Percentiles rank a stretch among this genome's conserved stretches.
These are phyloP conservation scores for Neolamprologus variostigma DNA, from an alignment of 2,113 vertebrate genomes.

Conservation along the genomic window DNA sequence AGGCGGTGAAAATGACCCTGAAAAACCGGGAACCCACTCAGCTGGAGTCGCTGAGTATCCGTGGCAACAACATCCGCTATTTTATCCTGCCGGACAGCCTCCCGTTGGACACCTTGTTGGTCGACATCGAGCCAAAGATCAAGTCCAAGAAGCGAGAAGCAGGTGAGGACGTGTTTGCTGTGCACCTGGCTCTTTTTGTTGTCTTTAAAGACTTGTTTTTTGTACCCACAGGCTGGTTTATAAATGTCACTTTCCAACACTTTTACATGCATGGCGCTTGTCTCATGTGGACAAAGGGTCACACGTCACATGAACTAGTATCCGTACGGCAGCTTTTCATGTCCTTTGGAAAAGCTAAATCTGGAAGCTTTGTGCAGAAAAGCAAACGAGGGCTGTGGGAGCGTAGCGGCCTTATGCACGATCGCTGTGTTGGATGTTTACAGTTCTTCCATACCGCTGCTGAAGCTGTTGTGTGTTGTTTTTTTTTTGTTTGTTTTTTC, in stretches of 20 bases:
- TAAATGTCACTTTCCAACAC: not conserved
- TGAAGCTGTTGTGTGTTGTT: not conserved
- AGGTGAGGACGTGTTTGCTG: conserved; percentile 68
- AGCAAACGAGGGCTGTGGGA: not conserved
- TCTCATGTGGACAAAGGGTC: not conserved
- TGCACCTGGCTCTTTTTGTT: not conserved
- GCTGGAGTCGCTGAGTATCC: conserved; percentile 92
- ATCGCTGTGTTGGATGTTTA: not conserved
- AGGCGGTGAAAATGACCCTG: conserved; percentile 97
- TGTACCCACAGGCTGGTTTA: not conserved
- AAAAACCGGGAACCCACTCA: conserved; percentile 97
- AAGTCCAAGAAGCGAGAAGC: conserved; percentile 99
- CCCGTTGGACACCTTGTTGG: conserved; percentile 93
- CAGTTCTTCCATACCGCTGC: not conserved
- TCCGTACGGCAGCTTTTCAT: not conserved
- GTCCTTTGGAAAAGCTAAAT: not conserved
- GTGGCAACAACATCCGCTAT: conserved; percentile 98
- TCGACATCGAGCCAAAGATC: conserved; percentile 97
- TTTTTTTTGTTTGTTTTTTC: rapidly evolving
- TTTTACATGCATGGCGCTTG: not conserved
- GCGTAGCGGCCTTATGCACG: not conserved
- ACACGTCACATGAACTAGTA: not conserved
- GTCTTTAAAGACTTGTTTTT: not conserved
- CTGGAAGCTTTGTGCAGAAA: not conserved
- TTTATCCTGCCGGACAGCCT: conserved; percentile 97